These are phyloP conservation scores for Narcine bancroftii DNA, from an alignment of 2,113 vertebrate species.

Conservation along the genomic window DNA sequence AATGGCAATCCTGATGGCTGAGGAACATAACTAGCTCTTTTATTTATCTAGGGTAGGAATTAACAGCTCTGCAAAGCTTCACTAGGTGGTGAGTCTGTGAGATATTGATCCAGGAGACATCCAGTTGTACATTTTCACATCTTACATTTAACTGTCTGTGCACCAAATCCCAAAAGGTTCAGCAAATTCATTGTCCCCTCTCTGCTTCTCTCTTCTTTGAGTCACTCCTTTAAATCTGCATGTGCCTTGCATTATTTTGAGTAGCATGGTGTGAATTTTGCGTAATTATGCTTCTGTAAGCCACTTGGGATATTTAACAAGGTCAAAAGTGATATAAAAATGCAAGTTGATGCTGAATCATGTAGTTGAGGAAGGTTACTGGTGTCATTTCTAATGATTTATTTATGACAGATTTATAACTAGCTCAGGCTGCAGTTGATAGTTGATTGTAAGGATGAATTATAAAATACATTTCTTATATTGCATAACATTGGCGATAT, in stretches of 20 bases:
- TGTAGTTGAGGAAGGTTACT: not conserved
- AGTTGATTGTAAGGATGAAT: not conserved
- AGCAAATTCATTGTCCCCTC: not conserved
- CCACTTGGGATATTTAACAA: not conserved
- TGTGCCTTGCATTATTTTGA: not conserved
- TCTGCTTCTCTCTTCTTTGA: not conserved
- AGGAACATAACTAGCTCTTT: constrained; percentile 19
- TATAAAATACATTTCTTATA: not conserved
- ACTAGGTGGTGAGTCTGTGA: not conserved
- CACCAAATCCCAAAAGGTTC: not conserved
- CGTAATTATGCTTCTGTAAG: not conserved
- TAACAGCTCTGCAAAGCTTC: not conserved
- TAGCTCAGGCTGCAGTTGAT: not conserved
- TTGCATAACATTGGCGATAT: not conserved
- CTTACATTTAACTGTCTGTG: not conserved
- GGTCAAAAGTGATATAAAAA: not conserved
- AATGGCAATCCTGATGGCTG: not conserved
- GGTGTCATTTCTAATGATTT: not conserved
- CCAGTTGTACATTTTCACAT: not conserved
- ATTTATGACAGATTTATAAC: not conserved
- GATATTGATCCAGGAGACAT: not conserved
- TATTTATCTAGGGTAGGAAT: not conserved
- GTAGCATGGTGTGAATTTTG: not conserved
- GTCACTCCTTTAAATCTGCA: not conserved
- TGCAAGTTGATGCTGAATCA: not conserved